phyloP scores from a whole-genome alignment of 1,140 invertebrate species.

The Dreissena rostriformis region DNA sequence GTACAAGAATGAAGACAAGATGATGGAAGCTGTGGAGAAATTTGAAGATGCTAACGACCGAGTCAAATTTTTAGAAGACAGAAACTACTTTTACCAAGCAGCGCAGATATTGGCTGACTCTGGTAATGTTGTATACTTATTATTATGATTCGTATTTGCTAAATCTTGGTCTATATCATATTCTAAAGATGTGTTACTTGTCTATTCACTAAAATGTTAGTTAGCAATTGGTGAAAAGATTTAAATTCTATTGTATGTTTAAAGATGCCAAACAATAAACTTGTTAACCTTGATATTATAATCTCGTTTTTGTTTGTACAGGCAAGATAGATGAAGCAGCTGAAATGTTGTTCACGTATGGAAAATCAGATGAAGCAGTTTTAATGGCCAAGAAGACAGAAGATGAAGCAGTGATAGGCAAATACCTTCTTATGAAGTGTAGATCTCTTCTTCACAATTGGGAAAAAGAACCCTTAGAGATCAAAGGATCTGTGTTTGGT shows the following conservation, averaged over 20 bases:
- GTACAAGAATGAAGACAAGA: slow-evolving; percentile 53
- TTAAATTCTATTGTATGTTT: no score
- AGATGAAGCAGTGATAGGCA: not conserved
- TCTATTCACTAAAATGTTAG: no score
- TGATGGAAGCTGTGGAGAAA: slow-evolving; percentile 65
- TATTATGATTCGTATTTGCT: not conserved
- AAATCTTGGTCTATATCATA: no score
- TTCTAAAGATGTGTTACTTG: no score
- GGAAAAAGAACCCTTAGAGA: no score
- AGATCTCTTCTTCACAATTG: not conserved
- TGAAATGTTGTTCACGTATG: no score
- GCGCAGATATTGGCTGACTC: slow-evolving; percentile 57
- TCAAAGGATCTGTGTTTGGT: no score
- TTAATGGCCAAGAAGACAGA: not conserved
- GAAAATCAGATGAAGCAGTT: not conserved
- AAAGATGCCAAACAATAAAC: no score
- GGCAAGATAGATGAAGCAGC: no score
- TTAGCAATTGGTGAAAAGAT: no score
- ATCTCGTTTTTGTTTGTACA: no score
- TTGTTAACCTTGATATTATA: no score
- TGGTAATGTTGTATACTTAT: slow-evolving; percentile 52
- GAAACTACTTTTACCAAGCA: slow-evolving; percentile 61
- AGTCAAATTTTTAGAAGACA: slow-evolving; percentile 63
- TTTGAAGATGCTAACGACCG: slow-evolving; percentile 61
- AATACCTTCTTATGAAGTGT: not conserved